Conservation (phyloP, 35 echinoderm and acorn worm species). For the Apostichopus parvimensis region DNA sequence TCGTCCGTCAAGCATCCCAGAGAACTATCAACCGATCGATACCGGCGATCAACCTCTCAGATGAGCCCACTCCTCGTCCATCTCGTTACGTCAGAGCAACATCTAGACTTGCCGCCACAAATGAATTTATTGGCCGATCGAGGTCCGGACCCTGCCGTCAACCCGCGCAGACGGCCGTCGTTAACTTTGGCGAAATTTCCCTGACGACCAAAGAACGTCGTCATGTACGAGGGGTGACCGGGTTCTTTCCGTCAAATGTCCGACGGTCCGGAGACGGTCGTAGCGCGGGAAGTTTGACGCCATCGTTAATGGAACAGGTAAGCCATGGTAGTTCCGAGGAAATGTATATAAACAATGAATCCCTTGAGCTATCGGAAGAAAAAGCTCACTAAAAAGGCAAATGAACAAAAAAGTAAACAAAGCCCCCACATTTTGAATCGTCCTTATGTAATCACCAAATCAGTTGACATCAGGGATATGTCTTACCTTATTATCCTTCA, state of each 20-base stretch:
- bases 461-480: too few species aligned
- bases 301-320: conserved; percentile 18
- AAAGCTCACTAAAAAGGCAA: too few species aligned
- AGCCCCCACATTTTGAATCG: too few species aligned
- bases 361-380: too few species aligned
- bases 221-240: conserved; percentile 61
- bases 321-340: too few species aligned
- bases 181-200: conserved; percentile 53
- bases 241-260: conserved; percentile 64
- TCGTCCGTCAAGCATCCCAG: conserved; percentile 60
- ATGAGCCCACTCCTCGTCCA: conserved; percentile 8
- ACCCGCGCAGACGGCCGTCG: conserved; percentile 54
- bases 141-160: conserved; percentile 54
- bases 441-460: too few species aligned
- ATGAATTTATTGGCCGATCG: conserved; percentile 64
- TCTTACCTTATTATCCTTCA: too few species aligned
- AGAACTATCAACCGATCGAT: conserved; percentile 64
- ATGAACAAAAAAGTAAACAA: too few species aligned
- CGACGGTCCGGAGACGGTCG: conserved; percentile 17
- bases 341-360: too few species aligned
- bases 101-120: conserved; percentile 42
- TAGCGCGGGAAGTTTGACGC: conserved; percentile 5
- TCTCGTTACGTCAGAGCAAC: conserved; percentile 41
- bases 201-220: conserved; percentile 60
- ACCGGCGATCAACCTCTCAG: conserved; percentile 61